phyloP scores from a whole-genome alignment of 2,888 invertebrate genomes.

The Hirtodrosophila duncani region DNA sequence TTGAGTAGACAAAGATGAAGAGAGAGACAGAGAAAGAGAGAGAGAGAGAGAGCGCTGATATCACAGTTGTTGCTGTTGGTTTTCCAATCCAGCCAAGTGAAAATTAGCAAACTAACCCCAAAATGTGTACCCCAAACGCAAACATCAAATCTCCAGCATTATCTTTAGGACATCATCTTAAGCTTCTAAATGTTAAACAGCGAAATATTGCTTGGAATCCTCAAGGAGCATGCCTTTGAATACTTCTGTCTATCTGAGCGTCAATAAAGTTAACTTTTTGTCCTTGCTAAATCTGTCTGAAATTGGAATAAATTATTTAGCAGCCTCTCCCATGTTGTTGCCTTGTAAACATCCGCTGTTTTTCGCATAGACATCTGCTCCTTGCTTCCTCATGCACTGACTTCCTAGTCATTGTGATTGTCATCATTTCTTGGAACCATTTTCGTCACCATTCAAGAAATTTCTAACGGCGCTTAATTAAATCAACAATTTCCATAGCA shows the following conservation, averaged over 20 bases:
- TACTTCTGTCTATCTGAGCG: too few relatives aligned
- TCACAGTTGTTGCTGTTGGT: constrained; percentile 9
- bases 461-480: constrained; percentile 61
- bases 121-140: constrained; percentile 12
- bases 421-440: constrained; percentile 35
- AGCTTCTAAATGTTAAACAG: too few relatives aligned
- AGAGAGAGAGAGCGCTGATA: constrained; percentile 13
- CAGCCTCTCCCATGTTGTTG: constrained; percentile 34
- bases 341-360: constrained; percentile 34
- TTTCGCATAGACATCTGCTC: constrained; percentile 25
- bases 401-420: constrained; percentile 1
- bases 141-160: constrained; percentile 27
- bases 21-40: constrained; percentile 1
- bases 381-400: background rate
- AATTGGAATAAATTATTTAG: constrained; percentile 65
- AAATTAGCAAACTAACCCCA: constrained; percentile 27
- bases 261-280: constrained; percentile 34
- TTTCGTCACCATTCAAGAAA: constrained; percentile 58
- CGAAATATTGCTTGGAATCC: too few relatives aligned
- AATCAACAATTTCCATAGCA: constrained; percentile 62
- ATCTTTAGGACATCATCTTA: constrained; percentile 9
- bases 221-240: too few relatives aligned
- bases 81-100: constrained; percentile 20
- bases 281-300: constrained; percentile 42
- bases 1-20: constrained; percentile 10